Evolutionary conservation across 2,888 invertebrate genomes (phyloP).

Genomic region (Drosophila emarginata): DNA sequence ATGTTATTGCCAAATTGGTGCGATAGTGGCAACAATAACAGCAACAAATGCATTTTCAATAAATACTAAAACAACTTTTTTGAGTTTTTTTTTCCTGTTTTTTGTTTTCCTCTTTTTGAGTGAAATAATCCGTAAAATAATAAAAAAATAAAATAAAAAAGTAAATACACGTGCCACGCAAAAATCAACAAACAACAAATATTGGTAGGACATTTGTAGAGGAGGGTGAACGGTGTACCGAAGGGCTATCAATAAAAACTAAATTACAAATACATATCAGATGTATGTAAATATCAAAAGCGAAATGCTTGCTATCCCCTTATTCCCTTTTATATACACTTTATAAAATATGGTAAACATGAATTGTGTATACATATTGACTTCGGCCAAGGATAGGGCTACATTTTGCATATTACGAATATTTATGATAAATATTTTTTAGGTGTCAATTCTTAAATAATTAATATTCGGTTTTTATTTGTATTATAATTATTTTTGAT

Average conservation of each 20-base stretch:
- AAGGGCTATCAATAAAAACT: conserved; percentile 60
- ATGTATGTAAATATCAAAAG: conserved; percentile 44
- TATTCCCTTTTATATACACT: neutral
- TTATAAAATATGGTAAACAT: neutral
- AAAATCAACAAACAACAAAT: conserved; percentile 63
- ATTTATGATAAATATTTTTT: too few species aligned
- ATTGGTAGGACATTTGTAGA: neutral
- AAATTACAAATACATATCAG: conserved; percentile 63
- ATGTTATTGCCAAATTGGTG: neutral
- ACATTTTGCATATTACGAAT: too few species aligned
- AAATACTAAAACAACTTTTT: conserved; percentile 35
- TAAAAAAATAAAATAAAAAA: conserved; percentile 16
- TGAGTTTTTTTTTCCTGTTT: neutral
- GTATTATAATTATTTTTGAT: neutral
- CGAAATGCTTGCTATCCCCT: neutral
- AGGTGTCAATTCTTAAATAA: too few species aligned
- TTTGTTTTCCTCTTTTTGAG: conserved; percentile 20
- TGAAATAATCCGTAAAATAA: conserved; percentile 46
- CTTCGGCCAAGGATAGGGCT: neutral
- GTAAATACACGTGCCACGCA: conserved; percentile 46
- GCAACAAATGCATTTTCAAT: conserved; percentile 11
- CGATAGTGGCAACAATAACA: neutral
- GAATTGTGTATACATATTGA: neutral
- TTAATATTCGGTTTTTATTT: too few species aligned
- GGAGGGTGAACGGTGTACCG: neutral